Base-by-base conservation (phyloP, 2,797 vertebrate species). In the Bradypus variegatus region DNA sequence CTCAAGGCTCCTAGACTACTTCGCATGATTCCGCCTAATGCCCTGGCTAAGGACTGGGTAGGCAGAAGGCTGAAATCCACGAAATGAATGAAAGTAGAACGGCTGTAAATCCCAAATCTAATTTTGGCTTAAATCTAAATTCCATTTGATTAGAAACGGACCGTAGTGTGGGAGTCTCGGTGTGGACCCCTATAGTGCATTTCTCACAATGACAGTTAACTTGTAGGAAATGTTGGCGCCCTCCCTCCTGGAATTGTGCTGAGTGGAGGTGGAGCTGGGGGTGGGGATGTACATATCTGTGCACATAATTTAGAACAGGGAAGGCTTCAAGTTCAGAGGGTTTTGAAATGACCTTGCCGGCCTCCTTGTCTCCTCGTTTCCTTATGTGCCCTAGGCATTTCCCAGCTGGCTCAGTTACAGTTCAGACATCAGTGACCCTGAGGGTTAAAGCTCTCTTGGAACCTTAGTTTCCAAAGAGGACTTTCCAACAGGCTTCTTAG, bases 401-500 rank as follows among this genome's bases (percentile, higher is more conserved):
- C 78, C 91, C 29, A 7, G 70, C 33, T 9, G 21, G 76, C 86
- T 86, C 93, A 91, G 86, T 94, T 90, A 82, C 83, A 79, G 89
- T 93, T 95, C 38, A 70, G 36, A 75, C 38, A 48, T 85, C 48
- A 60, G 12, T 58, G 84, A 58, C 60, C 86, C 53, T 77, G 91
- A 33, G 60, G 70, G 60, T 64, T 93, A 89, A 91, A 95, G 87
- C 92, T 95, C 91, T 93, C 67, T 0, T 1, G 29, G 85, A 94
- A 93, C 90, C 45, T 94, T 95, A 93, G 88, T 95, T 96, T 93
- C 94, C 1, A 6, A 90, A 93, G 95, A 89, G 67, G 86, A 86
- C 86, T 96, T 95, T 94, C 82, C 85, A 95, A 92, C 92, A 79
- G 93, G 70, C 78, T 94, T 90, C 85, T 14, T 95, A 90, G 89